Percentiles rank a stretch among this genome's conserved stretches.
These are phyloP conservation scores for Taenioides sp. DNA, from an alignment of 2,797 vertebrate genomes.

Conservation along the genomic window DNA sequence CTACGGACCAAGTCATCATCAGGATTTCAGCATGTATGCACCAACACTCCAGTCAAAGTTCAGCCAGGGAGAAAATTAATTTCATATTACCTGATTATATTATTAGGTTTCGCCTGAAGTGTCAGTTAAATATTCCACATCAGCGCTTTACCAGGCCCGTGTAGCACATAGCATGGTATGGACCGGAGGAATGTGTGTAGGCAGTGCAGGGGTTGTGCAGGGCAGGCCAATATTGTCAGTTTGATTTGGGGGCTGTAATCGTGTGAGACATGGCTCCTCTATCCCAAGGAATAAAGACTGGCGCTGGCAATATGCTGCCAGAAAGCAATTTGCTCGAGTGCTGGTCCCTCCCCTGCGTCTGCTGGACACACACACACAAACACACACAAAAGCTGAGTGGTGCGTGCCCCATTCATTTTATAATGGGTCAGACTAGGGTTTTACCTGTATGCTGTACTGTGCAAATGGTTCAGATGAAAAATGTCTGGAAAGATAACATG, in stretches of 20 bases:
- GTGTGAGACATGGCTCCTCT: conserved; percentile 50
- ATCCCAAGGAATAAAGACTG: conserved; percentile 67
- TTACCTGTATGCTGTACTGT: conserved; percentile 21
- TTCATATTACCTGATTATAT: conserved; percentile 79
- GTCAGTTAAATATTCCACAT: conserved; percentile 72
- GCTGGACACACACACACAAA: conserved; percentile 32
- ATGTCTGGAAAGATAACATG: not conserved
- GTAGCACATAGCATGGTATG: conserved; percentile 34
- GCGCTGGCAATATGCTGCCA: conserved; percentile 71
- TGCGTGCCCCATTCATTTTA: conserved; percentile 36
- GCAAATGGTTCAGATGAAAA: not conserved
- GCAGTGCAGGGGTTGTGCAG: conserved; percentile 28
- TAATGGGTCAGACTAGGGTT: conserved; percentile 40
- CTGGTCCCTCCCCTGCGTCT: conserved; percentile 42
- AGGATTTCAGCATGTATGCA: conserved; percentile 58
- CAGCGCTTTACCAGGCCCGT: conserved; percentile 63
- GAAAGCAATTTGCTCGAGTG: conserved; percentile 74
- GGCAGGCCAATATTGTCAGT: conserved; percentile 26
- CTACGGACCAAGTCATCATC: conserved; percentile 36
- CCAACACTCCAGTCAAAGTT: conserved; percentile 79
- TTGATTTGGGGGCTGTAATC: conserved; percentile 59
- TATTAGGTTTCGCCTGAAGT: conserved; percentile 70
- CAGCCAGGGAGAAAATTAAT: conserved; percentile 83
- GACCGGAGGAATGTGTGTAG: conserved; percentile 20
- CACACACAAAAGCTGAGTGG: conserved; percentile 19